These are phyloP conservation scores for Athrips mouffetella DNA, from an alignment of 2,888 invertebrate genomes.

Conservation along the genomic window DNA sequence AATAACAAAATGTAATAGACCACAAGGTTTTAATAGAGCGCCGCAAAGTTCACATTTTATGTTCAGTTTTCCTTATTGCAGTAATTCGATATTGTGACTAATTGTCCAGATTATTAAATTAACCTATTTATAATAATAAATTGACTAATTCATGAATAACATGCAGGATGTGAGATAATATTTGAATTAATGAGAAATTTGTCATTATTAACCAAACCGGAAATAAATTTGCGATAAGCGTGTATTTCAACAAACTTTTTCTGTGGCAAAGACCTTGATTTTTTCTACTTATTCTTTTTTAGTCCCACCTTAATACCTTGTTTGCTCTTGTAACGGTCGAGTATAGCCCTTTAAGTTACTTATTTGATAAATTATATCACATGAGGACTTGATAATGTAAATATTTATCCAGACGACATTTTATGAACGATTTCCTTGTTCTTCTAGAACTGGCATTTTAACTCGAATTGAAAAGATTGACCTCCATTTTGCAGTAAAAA, in stretches of 20 bases:
- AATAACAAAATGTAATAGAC: no score
- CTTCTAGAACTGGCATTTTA: constrained; percentile 24
- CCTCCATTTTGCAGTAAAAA: constrained; percentile 1
- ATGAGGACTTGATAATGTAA: constrained; percentile 42
- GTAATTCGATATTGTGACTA: constrained; percentile 29
- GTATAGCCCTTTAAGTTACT: constrained; percentile 50
- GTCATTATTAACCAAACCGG: constrained; percentile 41
- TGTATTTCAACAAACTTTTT: constrained; percentile 27
- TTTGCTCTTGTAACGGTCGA: constrained; percentile 58
- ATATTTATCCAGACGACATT: constrained; percentile 51
- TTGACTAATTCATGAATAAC: constrained; percentile 51
- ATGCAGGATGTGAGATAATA: constrained; percentile 53
- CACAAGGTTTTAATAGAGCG: no score
- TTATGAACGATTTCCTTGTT: constrained; percentile 52
- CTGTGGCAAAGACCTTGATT: constrained; percentile 21
- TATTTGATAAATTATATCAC: constrained; percentile 47
- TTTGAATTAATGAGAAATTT: constrained; percentile 43
- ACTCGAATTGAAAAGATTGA: constrained; percentile 10
- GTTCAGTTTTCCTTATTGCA: neutral
- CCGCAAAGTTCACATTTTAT: no score
- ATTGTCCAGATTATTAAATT: constrained; percentile 27
- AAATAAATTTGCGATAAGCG: constrained; percentile 45
- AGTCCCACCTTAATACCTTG: constrained; percentile 45
- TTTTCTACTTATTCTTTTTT: constrained; percentile 4
- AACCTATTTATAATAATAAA: constrained; percentile 28